Conservation (phyloP, 35 echinoderm and acorn worm genomes). For the Amphiura filiformis region DNA sequence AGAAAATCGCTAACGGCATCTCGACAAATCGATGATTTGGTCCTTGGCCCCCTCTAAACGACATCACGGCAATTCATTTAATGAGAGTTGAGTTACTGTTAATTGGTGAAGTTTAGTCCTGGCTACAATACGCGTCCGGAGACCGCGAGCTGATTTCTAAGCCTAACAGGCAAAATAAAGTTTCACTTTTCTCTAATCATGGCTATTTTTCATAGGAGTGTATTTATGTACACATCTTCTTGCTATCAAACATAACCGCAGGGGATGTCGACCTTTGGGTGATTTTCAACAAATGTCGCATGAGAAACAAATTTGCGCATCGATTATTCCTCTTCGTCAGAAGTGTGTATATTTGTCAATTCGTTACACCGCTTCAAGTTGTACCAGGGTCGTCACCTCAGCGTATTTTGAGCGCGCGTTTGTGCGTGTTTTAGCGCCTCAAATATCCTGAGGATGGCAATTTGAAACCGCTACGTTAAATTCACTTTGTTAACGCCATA, state of each 20-base stretch:
- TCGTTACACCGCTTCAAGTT: too few relatives aligned
- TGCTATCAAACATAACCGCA: neutral
- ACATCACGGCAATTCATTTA: slow-evolving; percentile 1
- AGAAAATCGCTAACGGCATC: neutral
- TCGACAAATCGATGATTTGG: neutral
- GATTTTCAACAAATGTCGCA: neutral
- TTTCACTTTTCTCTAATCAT: neutral
- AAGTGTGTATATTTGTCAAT: too few relatives aligned
- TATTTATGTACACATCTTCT: neutral
- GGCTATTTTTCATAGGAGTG: neutral
- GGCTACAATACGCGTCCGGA: neutral
- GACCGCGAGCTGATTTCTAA: neutral
- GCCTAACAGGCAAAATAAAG: neutral
- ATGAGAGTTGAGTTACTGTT: neutral
- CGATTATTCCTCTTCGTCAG: too few relatives aligned
- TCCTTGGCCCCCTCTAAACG: neutral
- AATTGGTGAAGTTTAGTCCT: slow-evolving; percentile 3
- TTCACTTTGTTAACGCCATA: too few relatives aligned
- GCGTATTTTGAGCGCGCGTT: too few relatives aligned
- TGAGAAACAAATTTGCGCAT: neutral
- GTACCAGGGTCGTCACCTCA: too few relatives aligned
- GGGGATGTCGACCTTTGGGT: neutral
- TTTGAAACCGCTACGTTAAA: too few relatives aligned
- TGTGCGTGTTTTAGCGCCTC: too few relatives aligned
- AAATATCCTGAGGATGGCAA: too few relatives aligned